Conservation (phyloP, 2,888 invertebrate species). For the Aleiodes leptofemur region DNA sequence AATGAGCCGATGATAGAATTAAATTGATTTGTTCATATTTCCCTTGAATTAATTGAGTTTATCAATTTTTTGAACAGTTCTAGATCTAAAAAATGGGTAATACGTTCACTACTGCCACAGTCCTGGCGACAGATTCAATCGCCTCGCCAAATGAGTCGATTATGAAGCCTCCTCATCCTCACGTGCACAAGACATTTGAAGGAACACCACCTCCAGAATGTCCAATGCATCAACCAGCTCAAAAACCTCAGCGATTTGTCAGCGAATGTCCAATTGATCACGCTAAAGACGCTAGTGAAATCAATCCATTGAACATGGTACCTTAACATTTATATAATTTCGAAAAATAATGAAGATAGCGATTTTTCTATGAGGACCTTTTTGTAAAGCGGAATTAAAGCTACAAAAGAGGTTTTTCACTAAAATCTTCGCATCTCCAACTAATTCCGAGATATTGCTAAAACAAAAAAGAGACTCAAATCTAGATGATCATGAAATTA, state of each 20-base stretch:
- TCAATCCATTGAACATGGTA: conserved; percentile 92
- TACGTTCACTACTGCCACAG: conserved; percentile 78
- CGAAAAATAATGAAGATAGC: background rate
- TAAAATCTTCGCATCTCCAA: too few species aligned
- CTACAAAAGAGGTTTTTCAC: too few species aligned
- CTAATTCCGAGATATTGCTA: too few species aligned
- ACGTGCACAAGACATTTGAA: conserved; percentile 57
- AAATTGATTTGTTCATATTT: too few species aligned
- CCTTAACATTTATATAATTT: conserved; percentile 47
- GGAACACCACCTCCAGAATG: conserved; percentile 85
- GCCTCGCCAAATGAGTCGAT: conserved; percentile 54
- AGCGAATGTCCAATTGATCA: conserved; percentile 85
- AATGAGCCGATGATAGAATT: too few species aligned
- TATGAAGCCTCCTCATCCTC: conserved; percentile 33
- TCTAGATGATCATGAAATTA: too few species aligned
- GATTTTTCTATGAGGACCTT: background rate
- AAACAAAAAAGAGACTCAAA: background rate
- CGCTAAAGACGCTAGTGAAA: conserved; percentile 77
- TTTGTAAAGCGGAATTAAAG: too few species aligned
- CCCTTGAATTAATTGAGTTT: background rate
- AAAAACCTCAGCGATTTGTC: conserved; percentile 58
- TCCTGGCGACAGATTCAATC: conserved; percentile 77
- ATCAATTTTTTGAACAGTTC: background rate
- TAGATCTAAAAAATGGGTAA: conserved; percentile 78
- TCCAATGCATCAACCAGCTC: conserved; percentile 86